Percentiles rank a stretch among this genome's conserved stretches.
Conservation (phyloP, 2,113 vertebrate species). For the Vanacampus margaritifer region DNA sequence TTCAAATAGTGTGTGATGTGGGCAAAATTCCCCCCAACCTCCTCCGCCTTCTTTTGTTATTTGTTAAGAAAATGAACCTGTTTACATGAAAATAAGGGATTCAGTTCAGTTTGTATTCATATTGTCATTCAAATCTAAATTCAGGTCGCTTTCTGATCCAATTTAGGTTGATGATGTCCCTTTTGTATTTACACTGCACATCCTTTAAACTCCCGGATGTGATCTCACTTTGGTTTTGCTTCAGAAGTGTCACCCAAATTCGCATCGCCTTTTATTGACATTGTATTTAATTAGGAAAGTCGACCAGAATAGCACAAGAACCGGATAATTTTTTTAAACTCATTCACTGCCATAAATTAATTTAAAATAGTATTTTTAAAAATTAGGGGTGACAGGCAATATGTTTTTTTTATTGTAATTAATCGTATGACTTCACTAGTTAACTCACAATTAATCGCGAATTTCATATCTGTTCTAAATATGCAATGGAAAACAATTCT, state of each 20-base stretch:
- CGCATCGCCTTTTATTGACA: neutral
- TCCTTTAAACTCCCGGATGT: neutral
- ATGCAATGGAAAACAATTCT: no score
- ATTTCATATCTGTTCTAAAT: no score
- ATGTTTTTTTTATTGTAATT: no score
- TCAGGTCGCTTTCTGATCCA: neutral
- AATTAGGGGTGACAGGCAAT: no score
- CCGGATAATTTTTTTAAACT: no score
- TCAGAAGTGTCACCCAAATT: neutral
- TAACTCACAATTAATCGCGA: no score
- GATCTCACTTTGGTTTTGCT: neutral
- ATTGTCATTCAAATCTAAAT: neutral
- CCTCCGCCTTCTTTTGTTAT: no score
- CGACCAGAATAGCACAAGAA: neutral
- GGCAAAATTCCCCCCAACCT: no score
- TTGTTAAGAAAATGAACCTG: neutral
- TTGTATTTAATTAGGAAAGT: neutral
- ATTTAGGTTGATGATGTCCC: neutral
- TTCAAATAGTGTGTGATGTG: neutral
- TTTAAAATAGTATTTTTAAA: no score
- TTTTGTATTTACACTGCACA: neutral
- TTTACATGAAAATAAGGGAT: neutral
- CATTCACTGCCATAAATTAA: no score
- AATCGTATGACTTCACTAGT: no score
- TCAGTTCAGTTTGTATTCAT: neutral